phyloP scores from a whole-genome alignment of 1,140 invertebrate genomes.

The Lepidurus arcticus region DNA sequence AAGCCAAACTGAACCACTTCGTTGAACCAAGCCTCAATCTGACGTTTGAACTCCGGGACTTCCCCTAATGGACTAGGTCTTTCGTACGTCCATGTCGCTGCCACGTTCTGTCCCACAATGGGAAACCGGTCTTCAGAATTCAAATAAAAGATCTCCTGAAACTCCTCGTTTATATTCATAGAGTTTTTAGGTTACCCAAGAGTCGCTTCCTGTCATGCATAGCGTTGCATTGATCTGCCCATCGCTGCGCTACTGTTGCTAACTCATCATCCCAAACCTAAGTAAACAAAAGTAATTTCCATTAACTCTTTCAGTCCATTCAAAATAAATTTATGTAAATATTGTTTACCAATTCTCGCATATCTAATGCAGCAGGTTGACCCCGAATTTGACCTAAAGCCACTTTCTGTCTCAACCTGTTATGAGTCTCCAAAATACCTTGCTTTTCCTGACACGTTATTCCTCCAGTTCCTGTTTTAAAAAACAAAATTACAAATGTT shows the following conservation, averaged over 20 bases:
- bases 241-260: constrained; percentile 68
- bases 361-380: constrained; percentile 39
- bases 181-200: constrained; percentile 53
- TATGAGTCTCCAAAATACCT: constrained; percentile 37
- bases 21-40: constrained; percentile 72
- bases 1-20: constrained; percentile 67
- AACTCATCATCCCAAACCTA: constrained; percentile 82
- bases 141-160: constrained; percentile 27
- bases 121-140: constrained; percentile 58
- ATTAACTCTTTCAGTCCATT: constrained; percentile 27
- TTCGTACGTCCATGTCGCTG: constrained; percentile 67
- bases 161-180: background rate
- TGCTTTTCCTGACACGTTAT: constrained; percentile 62
- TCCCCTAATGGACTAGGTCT: constrained; percentile 51
- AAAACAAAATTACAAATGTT: background rate
- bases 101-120: constrained; percentile 71
- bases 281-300: constrained; percentile 29
- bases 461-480: constrained; percentile 54
- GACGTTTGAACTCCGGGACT: constrained; percentile 63
- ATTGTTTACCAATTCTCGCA: constrained; percentile 38
- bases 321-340: background rate
- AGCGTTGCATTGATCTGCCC: constrained; percentile 71
- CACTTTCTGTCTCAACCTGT: constrained; percentile 36
- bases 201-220: constrained; percentile 60
- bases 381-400: constrained; percentile 37